These are phyloP conservation scores for Serripes groenlandicus DNA, from an alignment of 2,888 invertebrate genomes.

Conservation along the genomic window DNA sequence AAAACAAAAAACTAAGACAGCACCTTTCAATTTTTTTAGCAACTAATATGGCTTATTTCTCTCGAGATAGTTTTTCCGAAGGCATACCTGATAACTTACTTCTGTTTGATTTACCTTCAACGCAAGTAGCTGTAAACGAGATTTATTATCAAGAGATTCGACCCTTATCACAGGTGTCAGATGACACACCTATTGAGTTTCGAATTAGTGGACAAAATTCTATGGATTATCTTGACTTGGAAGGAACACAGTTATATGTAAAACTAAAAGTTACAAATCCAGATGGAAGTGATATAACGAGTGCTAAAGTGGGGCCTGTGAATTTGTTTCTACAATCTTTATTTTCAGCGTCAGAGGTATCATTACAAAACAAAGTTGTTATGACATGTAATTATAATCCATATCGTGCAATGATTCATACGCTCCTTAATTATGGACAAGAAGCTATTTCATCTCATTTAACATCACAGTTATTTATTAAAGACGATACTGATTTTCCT, in stretches of 20 bases:
- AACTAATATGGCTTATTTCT: conserved; percentile 45
- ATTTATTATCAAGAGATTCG: conserved; percentile 56
- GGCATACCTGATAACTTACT: conserved; percentile 48
- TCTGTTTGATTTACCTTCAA: conserved; percentile 60
- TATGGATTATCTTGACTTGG: conserved; percentile 51
- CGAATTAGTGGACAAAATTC: conserved; percentile 57
- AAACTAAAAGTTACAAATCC: conserved; percentile 27
- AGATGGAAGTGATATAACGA: conserved; percentile 34
- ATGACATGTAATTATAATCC: conserved; percentile 54
- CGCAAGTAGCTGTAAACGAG: conserved; percentile 54
- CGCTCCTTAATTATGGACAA: conserved; percentile 35
- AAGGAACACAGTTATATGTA: conserved; percentile 34
- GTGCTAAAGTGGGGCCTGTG: conserved; percentile 52
- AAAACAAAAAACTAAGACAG: no score
- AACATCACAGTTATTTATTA: conserved; percentile 18
- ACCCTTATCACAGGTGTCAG: conserved; percentile 57
- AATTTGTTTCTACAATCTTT: conserved; percentile 57
- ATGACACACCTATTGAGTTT: conserved; percentile 61
- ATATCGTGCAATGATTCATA: conserved; percentile 48
- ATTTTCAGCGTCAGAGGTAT: conserved; percentile 40
- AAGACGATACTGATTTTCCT: conserved; percentile 37
- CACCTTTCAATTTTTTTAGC: not conserved
- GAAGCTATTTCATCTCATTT: conserved; percentile 27
- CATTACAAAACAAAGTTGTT: conserved; percentile 34
- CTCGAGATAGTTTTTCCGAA: conserved; percentile 51